Evolutionary conservation across 2,888 invertebrate species (phyloP), one percentile per base, ranked within the genome.

Genomic region (Gasteruption jaculator): DNA sequence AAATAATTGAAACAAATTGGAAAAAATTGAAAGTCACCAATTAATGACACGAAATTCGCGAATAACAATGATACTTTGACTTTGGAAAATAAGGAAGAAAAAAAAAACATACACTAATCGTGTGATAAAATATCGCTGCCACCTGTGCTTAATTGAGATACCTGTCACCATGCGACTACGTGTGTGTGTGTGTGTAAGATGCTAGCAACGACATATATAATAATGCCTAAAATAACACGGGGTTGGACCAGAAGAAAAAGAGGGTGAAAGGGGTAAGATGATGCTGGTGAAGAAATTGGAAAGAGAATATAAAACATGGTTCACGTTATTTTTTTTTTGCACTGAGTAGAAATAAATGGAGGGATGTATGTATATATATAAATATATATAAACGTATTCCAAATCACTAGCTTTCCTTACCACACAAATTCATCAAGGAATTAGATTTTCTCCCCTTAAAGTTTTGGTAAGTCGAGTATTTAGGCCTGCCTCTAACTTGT

Each of bases 381-480:
- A 37, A 11, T 35, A 18, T 32, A 32, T 48, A 44, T 54, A 57
- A 60, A 58, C 49, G 57, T 61, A 59, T 58, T 58, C 60, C 60
- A 64, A 64, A 62, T 64, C 68, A 67, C 63, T 58, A 61, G 65
- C 68, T 69, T 74, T 74, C 81, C 90, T 91, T 90, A 91, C 91
- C 90, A 83, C 89, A 89, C 82, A 91, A 81, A 83, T 91, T 91
- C 89, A 91, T 89, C 80, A 91, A 84, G 75, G 90, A 91, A 84
- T 87, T 90, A 78, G 90, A 90, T 80, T 90, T 90, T 83, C 90
- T 85, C 65, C 79, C 79, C 81, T 87, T 87, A 83, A 88, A 86
- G 86, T 86, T 87, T 83, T 84, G 84, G 83, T 83, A 84, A 80
- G 83, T 82, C 74, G 83, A 78, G 80, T 83, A 85, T 81, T 85